Percentiles rank a stretch among this genome's conserved stretches.
phyloP scores from a whole-genome alignment of 2,797 vertebrate genomes.

The Natrix natrix region DNA sequence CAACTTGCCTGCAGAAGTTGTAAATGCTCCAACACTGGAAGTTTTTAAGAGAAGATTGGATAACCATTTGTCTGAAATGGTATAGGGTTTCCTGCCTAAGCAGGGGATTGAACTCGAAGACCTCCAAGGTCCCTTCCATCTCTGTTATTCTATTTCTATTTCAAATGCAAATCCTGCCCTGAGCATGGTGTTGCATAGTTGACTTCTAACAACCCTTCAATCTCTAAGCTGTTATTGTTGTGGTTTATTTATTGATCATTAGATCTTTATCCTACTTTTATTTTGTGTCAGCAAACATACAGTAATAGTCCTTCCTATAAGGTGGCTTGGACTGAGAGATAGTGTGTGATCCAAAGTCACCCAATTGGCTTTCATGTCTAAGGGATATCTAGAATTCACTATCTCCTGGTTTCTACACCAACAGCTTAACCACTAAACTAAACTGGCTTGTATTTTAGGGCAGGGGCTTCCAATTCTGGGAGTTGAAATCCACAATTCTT shows the following conservation, averaged over 20 bases:
- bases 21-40: too few species aligned
- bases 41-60: too few species aligned
- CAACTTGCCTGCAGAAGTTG: too few species aligned
- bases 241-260: not conserved
- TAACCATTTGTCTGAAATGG: too few species aligned
- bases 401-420: not conserved
- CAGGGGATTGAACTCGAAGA: too few species aligned
- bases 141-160: too few species aligned
- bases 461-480: too few species aligned
- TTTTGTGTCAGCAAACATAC: not conserved
- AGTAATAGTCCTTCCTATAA: not conserved
- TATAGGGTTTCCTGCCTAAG: too few species aligned
- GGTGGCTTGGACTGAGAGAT: not conserved
- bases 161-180: not conserved
- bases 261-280: not conserved
- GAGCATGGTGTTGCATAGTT: not conserved
- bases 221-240: not conserved
- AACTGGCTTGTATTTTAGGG: not conserved
- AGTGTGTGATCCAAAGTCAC: not conserved
- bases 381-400: not conserved
- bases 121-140: too few species aligned
- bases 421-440: not conserved
- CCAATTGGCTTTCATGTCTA: not conserved
- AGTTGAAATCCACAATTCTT: too few species aligned
- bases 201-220: not conserved